A percentile compares a stretch with the other conserved stretches of the same genome.
These are phyloP conservation scores for Rhinoraja longicauda DNA, from an alignment of 2,797 vertebrate genomes.

Conservation along the genomic window DNA sequence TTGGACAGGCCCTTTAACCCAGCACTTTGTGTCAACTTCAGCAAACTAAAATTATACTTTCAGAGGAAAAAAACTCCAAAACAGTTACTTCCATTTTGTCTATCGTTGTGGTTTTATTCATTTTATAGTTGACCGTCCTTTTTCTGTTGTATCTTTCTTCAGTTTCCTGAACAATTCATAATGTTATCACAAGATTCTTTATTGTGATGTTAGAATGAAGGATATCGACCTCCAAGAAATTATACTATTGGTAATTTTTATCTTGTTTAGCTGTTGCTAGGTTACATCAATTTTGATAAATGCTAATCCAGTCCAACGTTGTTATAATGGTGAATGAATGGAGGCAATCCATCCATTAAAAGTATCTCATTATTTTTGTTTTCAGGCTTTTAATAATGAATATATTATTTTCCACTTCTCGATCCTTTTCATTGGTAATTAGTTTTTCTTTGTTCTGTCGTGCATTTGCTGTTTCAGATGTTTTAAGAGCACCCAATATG, in stretches of 20 bases:
- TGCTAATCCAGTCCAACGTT: neutral
- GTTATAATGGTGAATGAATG: neutral
- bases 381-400: neutral
- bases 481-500: neutral
- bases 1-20: no score
- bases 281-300: neutral
- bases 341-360: neutral
- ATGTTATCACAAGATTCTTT: neutral
- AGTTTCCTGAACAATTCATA: neutral
- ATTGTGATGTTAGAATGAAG: neutral
- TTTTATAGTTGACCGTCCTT: neutral
- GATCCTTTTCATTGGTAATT: neutral
- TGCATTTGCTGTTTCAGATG: neutral
- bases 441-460: neutral
- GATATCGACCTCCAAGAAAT: neutral
- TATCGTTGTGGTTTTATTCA: neutral
- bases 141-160: neutral
- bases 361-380: neutral
- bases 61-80: neutral
- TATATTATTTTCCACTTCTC: constrained; percentile 23
- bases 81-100: neutral
- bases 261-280: neutral
- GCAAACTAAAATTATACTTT: neutral
- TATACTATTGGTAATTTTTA: no score
- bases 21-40: no score